phyloP scores from a whole-genome alignment of 1,140 invertebrate genomes.

The Chlorops oryzae region DNA sequence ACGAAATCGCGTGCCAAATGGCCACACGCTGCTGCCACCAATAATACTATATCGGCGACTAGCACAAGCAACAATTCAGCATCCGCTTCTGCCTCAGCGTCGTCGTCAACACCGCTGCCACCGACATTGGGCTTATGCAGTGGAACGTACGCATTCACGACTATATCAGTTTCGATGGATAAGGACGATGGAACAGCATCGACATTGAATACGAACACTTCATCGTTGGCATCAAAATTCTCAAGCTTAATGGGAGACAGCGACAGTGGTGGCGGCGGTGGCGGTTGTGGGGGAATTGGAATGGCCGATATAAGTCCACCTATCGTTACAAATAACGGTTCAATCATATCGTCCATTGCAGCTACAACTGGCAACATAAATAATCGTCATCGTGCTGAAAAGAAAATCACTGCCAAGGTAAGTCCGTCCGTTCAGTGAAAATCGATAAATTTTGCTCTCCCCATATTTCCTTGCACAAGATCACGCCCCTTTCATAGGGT shows the following conservation, averaged over 20 bases:
- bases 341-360: neutral
- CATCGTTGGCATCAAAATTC: constrained; percentile 41
- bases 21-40: constrained; percentile 34
- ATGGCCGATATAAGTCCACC: constrained; percentile 27
- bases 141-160: constrained; percentile 1
- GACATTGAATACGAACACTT: constrained; percentile 42
- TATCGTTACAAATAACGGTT: constrained; percentile 16
- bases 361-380: constrained; percentile 27
- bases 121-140: constrained; percentile 4
- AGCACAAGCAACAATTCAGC: constrained; percentile 42
- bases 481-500: too few species aligned
- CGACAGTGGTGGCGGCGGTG: constrained; percentile 23
- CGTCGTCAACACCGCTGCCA: constrained; percentile 37
- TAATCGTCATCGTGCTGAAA: constrained; percentile 45
- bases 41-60: constrained; percentile 29
- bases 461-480: too few species aligned
- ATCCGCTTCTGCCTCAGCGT: constrained; percentile 41
- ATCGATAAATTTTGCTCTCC: too few species aligned
- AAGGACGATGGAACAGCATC: constrained; percentile 41
- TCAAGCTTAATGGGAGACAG: constrained; percentile 41
- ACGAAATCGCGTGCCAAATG: constrained; percentile 42
- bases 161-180: constrained; percentile 36
- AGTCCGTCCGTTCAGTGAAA: too few species aligned
- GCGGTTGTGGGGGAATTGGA: constrained; percentile 12
- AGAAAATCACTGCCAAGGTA: constrained; percentile 49